A percentile compares a stretch with the other conserved stretches of the same genome.
phyloP scores from a whole-genome alignment of 1,140 invertebrate species.

The Heliconius hermathena region DNA sequence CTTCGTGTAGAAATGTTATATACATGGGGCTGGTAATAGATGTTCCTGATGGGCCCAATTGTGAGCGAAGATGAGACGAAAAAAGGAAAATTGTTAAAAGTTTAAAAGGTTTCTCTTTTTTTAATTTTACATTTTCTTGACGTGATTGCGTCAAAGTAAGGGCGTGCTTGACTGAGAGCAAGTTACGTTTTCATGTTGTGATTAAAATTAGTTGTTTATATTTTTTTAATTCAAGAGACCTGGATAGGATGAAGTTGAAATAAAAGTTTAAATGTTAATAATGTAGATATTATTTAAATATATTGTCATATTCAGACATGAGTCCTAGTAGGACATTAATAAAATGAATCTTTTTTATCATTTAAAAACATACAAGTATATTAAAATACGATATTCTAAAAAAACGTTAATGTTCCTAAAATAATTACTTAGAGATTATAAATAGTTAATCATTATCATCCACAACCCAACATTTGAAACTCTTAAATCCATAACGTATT shows the following conservation, averaged over 20 bases:
- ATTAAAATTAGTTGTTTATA: background rate
- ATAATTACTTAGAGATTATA: background rate
- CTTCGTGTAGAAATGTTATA: conserved; percentile 27
- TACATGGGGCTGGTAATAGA: conserved; percentile 13
- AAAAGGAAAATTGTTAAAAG: background rate
- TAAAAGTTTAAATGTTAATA: too few species aligned
- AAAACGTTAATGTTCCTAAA: background rate
- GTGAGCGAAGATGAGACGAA: conserved; percentile 1
- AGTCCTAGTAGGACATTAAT: background rate
- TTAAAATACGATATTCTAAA: background rate
- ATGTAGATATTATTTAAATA: background rate
- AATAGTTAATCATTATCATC: too few species aligned
- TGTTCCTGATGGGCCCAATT: conserved; percentile 6
- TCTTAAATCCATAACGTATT: background rate
- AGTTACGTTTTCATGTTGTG: background rate
- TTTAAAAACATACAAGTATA: background rate
- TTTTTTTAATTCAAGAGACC: background rate
- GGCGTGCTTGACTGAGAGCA: background rate
- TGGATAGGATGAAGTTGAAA: too few species aligned
- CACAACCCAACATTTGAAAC: too few species aligned
- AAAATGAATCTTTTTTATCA: background rate
- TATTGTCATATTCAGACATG: background rate
- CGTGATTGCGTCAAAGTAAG: background rate
- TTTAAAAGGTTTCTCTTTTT: background rate
- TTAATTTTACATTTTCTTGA: background rate